Percentiles rank a stretch among this genome's conserved stretches.
phyloP scores from a whole-genome alignment of 2,113 vertebrate genomes.

The Lampris megalopsis region DNA sequence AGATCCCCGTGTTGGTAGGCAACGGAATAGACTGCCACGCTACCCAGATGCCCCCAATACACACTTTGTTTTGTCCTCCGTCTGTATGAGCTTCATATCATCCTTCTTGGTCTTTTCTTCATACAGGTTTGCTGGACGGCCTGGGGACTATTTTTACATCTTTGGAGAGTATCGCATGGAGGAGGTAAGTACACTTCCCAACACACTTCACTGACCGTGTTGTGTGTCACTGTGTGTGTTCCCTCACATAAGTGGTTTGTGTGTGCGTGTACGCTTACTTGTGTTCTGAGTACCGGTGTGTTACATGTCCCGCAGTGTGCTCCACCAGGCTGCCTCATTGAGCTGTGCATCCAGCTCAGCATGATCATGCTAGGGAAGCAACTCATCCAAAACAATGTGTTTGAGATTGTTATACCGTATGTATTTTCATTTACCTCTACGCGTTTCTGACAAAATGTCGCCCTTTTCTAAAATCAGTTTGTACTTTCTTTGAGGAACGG shows the following conservation, averaged over 20 bases:
- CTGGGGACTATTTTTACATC: slow-evolving; percentile 92
- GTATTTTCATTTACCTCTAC: slow-evolving; percentile 62
- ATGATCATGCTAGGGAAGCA: slow-evolving; percentile 99
- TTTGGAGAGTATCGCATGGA: slow-evolving; percentile 95
- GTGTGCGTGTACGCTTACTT: slow-evolving; percentile 1
- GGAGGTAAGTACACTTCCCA: slow-evolving; percentile 81
- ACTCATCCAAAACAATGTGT: slow-evolving; percentile 97
- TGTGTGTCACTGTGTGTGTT: too few relatives aligned
- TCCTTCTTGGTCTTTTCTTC: slow-evolving; percentile 10
- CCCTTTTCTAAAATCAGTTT: not conserved
- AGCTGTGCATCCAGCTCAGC: slow-evolving; percentile 97
- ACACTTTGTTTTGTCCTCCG: not conserved
- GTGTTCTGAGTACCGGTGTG: not conserved
- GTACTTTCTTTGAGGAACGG: not conserved
- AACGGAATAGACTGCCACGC: too few relatives aligned
- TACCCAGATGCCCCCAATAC: too few relatives aligned
- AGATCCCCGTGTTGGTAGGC: too few relatives aligned
- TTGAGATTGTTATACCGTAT: slow-evolving; percentile 97
- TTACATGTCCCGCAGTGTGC: slow-evolving; percentile 85
- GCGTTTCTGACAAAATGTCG: not conserved
- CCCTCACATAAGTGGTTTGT: not conserved
- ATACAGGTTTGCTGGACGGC: slow-evolving; percentile 91
- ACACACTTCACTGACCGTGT: too few relatives aligned
- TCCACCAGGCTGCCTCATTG: slow-evolving; percentile 97
- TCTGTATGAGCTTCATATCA: not conserved